Evolutionary conservation across 2,113 vertebrate genomes (phyloP).

Genomic region (Gymnobelideus leadbeateri): DNA sequence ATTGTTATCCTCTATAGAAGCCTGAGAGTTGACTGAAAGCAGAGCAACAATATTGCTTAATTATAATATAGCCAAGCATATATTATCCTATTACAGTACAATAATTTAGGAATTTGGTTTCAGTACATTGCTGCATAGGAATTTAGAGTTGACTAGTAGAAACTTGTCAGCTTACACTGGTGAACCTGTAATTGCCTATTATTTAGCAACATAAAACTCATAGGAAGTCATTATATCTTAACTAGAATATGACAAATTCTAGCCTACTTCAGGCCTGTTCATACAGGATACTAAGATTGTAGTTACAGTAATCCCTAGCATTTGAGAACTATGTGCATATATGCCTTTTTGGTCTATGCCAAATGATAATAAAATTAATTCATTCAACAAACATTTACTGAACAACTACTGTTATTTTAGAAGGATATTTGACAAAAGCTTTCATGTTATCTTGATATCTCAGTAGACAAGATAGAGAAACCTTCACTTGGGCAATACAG

Average conservation of each 20-base stretch:
- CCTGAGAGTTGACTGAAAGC: not conserved
- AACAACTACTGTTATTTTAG: not conserved
- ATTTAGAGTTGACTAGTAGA: constrained; percentile 51
- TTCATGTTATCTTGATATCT: not conserved
- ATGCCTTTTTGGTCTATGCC: not conserved
- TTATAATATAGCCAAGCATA: constrained; percentile 31
- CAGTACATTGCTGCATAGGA: not conserved
- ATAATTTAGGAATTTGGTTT: constrained; percentile 59
- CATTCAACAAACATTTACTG: not conserved
- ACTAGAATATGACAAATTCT: constrained; percentile 51
- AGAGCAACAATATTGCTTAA: constrained; percentile 45
- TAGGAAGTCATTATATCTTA: constrained; percentile 66
- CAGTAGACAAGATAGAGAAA: not conserved
- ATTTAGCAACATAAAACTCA: constrained; percentile 27
- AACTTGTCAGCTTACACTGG: constrained; percentile 63
- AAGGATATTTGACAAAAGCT: not conserved
- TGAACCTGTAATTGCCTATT: constrained; percentile 58
- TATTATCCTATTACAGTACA: constrained; percentile 34
- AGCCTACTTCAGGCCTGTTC: constrained; percentile 57
- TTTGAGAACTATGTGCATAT: constrained; percentile 66
- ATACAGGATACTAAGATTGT: constrained; percentile 53
- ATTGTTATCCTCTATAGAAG: not conserved
- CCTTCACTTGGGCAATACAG: not conserved
- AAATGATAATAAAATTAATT: not conserved
- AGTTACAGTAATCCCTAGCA: constrained; percentile 47